Base-by-base conservation (phyloP, 2,113 vertebrate species). In the Monopterus albus region DNA sequence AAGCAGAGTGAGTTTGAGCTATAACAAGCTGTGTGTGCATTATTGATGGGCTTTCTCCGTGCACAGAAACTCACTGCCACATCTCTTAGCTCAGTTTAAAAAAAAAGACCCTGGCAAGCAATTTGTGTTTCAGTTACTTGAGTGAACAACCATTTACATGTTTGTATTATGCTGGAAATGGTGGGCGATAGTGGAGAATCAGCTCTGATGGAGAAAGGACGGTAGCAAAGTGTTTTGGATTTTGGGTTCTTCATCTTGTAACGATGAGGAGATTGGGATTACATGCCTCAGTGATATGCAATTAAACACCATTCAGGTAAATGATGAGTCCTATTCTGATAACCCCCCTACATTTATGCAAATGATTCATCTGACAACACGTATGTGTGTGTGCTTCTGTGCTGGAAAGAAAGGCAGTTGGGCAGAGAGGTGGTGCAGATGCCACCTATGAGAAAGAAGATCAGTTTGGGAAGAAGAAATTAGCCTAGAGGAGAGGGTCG, bases 11-110 rank as follows among this genome's bases (percentile, higher is more conserved):
- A 78, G 70, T 76, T 69, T 64, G 83, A 90, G 87, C 79, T 84
- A 81, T 87, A 90, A 90, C 85, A 89, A 88, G 90, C 87, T 79
- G 72, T 26, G 43, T 78, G 62, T 90, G 79, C 88, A 91, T 91
- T 91, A 91, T 91, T 91, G 82, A 91, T 90, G 82, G 15, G 38
- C 57, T 81, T 43, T 80, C 78, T 79, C 49, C 59, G 57, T 72
- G 81, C 66, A 81, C 71, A 76, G 72, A 81, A 76, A 66, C 76
- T 78, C 21, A 7, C 74, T 72, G 60, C 85, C 70, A 77, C 79
- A 82, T 82, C 72, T 64, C 72, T 73, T 39, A 9, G 59, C 67
- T 67, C 43, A 18, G 45, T 75, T 13, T 2, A 35, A 31, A n/a
- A 33, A 23, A 62, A 43, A 1, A 56, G 23, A 56, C 18, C 17